Evolutionary conservation across 2,797 vertebrate species (phyloP), one percentile per base, ranked within the genome.

Genomic region (Spinibarbus caldwelli): DNA sequence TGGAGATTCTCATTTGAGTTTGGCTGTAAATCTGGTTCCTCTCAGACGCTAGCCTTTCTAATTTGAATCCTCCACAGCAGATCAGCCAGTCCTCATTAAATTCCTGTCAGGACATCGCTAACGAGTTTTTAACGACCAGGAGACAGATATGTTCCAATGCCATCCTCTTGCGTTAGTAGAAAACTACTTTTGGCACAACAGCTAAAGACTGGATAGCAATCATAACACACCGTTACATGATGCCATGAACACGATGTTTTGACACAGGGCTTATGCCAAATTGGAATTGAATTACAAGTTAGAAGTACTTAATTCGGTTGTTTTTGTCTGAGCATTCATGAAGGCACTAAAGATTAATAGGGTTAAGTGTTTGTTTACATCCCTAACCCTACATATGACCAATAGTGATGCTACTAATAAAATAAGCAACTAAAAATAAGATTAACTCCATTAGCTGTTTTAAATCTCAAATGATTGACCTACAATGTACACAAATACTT

Each of bases 121-220:
- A 95, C 92, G 92, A 92, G 87, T 80, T 93, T 94, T 93, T 94
- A 94, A 95, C 92, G 93, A 93, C 90, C 88, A 86, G 83, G 85
- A 83, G 89, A 91, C 82, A 88, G 89, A 91, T 87, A 91, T 34
- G 86, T 85, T 88, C 89, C 86, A 71, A 66, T 54, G 21, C 71
- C 68, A 86, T 82, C 82, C 64, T 75, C 73, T 82, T n/a, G 71
- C 78, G n/a, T 80, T 57, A 19, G 54, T 26, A 43, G 82, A 79
- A 84, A 84, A 80, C 23, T 36, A 57, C 73, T 86, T 82, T 86
- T 86, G 68, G 72, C 29, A 47, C 47, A 81, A 57, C 70, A 75
- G 23, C 38, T 9, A 76, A 52, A 23, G 6, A 67, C 19, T 41
- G 34, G 15, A 76, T 3, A 17, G 26, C 45, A 67, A 23, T 52